Evolutionary conservation across 2,113 vertebrate genomes (phyloP).

Genomic region (Cacatua alba): DNA sequence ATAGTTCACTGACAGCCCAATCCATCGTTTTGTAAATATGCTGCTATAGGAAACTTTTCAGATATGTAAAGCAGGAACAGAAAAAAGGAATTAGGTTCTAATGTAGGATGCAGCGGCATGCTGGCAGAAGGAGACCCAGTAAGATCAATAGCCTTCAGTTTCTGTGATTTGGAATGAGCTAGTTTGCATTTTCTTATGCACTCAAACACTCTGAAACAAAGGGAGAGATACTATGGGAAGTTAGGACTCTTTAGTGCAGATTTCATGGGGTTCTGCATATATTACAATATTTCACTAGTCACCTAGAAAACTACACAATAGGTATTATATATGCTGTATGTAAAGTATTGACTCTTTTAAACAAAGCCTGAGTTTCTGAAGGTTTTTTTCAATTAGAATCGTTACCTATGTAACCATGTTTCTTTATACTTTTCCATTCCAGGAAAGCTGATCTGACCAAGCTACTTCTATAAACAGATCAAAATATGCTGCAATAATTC

Average conservation of each 20-base stretch:
- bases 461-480: background rate
- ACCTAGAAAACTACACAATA: background rate
- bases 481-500: background rate
- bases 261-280: background rate
- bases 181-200: background rate
- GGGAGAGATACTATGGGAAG: background rate
- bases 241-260: background rate
- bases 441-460: background rate
- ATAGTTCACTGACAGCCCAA: background rate
- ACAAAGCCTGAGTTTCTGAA: background rate
- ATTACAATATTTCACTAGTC: background rate
- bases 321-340: fast-evolving
- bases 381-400: background rate
- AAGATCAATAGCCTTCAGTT: background rate
- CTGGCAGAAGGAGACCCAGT: background rate
- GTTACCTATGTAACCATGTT: background rate
- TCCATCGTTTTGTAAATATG: background rate
- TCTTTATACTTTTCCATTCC: background rate
- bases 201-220: background rate
- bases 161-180: background rate
- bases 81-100: background rate
- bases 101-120: background rate
- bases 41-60: background rate
- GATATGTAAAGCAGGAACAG: background rate
- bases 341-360: background rate